Conservation (phyloP, 2,888 invertebrate species). For the Ramazzottius varieornatus region DNA sequence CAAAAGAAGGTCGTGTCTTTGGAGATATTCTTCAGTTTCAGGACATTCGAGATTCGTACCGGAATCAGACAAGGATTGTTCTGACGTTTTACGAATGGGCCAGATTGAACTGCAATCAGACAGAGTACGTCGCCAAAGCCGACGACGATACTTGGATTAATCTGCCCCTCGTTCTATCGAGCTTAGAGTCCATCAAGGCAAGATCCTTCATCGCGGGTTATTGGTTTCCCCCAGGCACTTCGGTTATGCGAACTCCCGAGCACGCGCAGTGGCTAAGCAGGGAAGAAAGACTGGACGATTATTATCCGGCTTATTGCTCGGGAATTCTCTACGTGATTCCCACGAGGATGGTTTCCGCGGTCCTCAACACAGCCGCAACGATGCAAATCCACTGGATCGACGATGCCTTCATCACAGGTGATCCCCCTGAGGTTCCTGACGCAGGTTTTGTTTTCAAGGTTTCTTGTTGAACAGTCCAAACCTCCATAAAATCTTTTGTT, state of each 20-base stretch:
- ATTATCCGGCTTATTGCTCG: neutral
- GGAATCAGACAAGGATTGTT: neutral
- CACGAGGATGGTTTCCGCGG: neutral
- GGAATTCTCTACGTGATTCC: neutral
- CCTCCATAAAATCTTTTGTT: too few species aligned
- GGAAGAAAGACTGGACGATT: neutral
- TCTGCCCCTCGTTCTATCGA: neutral
- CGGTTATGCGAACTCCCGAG: neutral
- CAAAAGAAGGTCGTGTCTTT: neutral
- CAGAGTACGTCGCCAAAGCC: neutral
- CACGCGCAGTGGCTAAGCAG: neutral
- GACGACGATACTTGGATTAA: constrained; percentile 2
- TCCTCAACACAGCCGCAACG: neutral
- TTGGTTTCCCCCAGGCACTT: neutral
- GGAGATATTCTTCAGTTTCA: neutral
- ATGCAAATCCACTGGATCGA: neutral
- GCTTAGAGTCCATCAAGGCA: neutral
- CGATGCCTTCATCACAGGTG: neutral
- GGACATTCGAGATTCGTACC: neutral
- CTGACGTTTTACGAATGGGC: neutral
- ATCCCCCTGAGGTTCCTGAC: too few species aligned
- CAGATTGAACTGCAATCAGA: neutral
- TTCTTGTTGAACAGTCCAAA: too few species aligned
- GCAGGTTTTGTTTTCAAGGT: too few species aligned
- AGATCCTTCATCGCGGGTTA: neutral